These are phyloP conservation scores for Parapsyche elsis DNA, from an alignment of 1,140 invertebrate species.

Conservation along the genomic window DNA sequence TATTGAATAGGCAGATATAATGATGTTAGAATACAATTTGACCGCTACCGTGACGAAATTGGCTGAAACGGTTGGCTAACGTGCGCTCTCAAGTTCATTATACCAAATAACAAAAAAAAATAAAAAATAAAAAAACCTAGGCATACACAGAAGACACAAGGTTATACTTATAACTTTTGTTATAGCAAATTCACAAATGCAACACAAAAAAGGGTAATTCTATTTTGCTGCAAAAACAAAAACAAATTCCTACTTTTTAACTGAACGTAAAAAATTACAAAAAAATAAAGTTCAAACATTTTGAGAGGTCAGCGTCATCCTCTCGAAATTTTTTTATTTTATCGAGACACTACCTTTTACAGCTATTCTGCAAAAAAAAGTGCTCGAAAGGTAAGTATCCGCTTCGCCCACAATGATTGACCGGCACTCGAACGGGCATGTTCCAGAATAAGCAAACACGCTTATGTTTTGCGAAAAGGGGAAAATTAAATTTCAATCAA, in stretches of 20 bases:
- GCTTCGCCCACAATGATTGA: constrained; percentile 26
- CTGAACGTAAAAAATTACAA: background rate
- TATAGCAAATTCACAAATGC: background rate
- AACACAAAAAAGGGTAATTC: constrained; percentile 8
- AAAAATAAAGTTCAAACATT: background rate
- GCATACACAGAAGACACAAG: background rate
- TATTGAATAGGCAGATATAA: background rate
- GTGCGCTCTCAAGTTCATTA: constrained; percentile 14
- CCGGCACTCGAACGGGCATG: background rate
- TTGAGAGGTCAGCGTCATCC: background rate
- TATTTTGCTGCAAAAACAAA: background rate
- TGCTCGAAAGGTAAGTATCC: constrained; percentile 11
- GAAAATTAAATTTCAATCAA: background rate
- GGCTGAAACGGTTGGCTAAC: background rate
- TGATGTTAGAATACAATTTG: background rate
- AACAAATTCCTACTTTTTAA: constrained; percentile 4
- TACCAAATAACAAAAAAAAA: background rate
- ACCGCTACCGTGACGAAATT: constrained; percentile 20
- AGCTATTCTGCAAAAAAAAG: constrained; percentile 3
- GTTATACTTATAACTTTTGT: constrained; percentile 16
- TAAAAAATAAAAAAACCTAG: background rate
- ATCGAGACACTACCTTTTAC: background rate
- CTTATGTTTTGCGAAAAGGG: background rate
- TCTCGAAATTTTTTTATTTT: background rate
- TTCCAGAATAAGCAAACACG: constrained; percentile 23